Base-by-base conservation (phyloP, 2,888 invertebrate species). In the Adineta ricciae region DNA sequence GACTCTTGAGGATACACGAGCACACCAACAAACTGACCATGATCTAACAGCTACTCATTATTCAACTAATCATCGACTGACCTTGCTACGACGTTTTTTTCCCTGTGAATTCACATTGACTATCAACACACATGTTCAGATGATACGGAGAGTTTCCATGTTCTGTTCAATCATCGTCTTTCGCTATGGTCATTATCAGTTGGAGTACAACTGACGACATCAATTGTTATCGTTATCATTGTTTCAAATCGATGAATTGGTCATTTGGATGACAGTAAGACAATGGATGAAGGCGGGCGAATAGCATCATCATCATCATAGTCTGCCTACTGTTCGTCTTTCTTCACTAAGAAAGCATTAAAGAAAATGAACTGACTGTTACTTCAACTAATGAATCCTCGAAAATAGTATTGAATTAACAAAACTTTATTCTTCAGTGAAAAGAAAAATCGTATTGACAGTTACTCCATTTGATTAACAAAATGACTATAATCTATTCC, bases 141-240 rank as follows among this genome's bases (percentile, higher is more conserved):
- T 46, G 11, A 46, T 46, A 46, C 5, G 46, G 11, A 46, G 46
- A 46, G 5, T 8, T 46, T 46, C 11, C 5, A 46, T 8, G 46
- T 11, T 46, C 8, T 46, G 46, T 46, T 19, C 50, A 50, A 50
- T 50, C 19, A 19, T 19, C 32, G 16, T 32, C 19, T 64, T 64
- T 32, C 64, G 64, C 64, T 64, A 32, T 64, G 64, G 16, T 64
- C 32, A 64, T 64, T 32, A 32, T 64, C 16, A 46, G 5, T n/a
- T n/a, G n/a, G n/a, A n/a, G 46, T 19, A 64, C 64, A 64, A 64
- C 64, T 64, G 64, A 64, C 64, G 64, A 64, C 64, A 64, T 64
- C 64, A 64, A 64, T 64, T 64, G 64, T 64, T 14, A 64, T 32
- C 32, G 32, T 64, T 64, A 64, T 64, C 27, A 64, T 16, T 36